Percentiles rank a stretch among this genome's conserved stretches.
phyloP scores from a whole-genome alignment of 2,888 invertebrate species.

The Zeuzera pyrina region DNA sequence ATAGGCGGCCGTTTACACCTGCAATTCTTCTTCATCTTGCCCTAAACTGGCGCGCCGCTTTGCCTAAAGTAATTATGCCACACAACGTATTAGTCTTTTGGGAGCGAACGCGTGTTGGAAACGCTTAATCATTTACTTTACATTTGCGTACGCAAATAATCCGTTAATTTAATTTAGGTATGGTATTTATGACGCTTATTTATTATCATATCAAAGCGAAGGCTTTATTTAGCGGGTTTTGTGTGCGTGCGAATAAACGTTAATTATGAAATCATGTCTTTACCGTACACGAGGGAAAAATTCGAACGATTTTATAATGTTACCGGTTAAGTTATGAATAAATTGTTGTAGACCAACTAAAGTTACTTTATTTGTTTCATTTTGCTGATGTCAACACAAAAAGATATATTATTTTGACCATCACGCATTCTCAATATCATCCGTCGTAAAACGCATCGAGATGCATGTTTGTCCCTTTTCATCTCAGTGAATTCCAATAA shows the following conservation, averaged over 20 bases:
- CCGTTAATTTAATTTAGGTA: slow-evolving; percentile 64
- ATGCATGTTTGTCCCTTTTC: slow-evolving; percentile 36
- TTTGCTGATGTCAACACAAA: too few relatives aligned
- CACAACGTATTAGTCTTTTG: slow-evolving; percentile 69
- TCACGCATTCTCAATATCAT: slow-evolving; percentile 42
- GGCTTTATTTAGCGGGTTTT: slow-evolving; percentile 52
- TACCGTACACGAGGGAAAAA: slow-evolving; percentile 47
- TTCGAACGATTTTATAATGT: slow-evolving; percentile 46
- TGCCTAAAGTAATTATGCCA: slow-evolving; percentile 68
- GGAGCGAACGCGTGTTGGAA: slow-evolving; percentile 63
- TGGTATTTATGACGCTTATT: slow-evolving; percentile 65
- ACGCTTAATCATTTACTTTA: slow-evolving; percentile 69
- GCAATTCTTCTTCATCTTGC: slow-evolving; percentile 70
- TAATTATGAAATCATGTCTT: slow-evolving; percentile 53
- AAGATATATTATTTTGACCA: too few relatives aligned
- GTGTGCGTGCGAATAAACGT: slow-evolving; percentile 57
- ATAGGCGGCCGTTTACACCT: slow-evolving; percentile 66
- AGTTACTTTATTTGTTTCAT: too few relatives aligned
- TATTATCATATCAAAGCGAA: slow-evolving; percentile 67
- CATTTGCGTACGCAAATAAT: slow-evolving; percentile 68
- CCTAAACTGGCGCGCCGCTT: slow-evolving; percentile 61
- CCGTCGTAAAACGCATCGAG: slow-evolving; percentile 46
- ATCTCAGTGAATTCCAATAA: slow-evolving; percentile 10
- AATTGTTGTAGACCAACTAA: too few relatives aligned
- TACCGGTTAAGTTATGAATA: slow-evolving; percentile 39